Evolutionary conservation across 1,140 invertebrate species (phyloP), one percentile per base, ranked within the genome.

Genomic region (Plectrocnemia conspersa): DNA sequence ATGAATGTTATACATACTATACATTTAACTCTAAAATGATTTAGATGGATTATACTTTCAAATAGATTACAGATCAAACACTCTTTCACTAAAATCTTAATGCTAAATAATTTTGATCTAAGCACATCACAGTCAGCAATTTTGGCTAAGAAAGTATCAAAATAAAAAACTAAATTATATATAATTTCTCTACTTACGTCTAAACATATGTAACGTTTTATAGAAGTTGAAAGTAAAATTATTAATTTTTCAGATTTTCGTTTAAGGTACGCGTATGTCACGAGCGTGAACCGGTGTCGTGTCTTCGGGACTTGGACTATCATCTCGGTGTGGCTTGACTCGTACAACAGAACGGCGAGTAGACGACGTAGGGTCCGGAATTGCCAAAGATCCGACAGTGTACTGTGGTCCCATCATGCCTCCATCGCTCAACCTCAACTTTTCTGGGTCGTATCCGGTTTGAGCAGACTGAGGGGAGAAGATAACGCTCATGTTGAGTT

Each of bases 401-500:
- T 79, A 79, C 2, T 72, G 71, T 0, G 68, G 72, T 1, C 70
- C 68, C 60, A 74, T 67, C 52, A 60, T 46, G 42, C 64, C 73
- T 21, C 75, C 65, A 48, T 74, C 65, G 61, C 75, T 73, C 59
- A 83, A 68, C 15, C 81, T 73, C 66, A 83, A 76, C 64, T 82
- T 82, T 62, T 84, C 82, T 0, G 81, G 79, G 54, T 82, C 81
- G 3, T 59, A 74, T 63, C 63, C 63, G 19, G 65, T 49, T 36
- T 81, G 77, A 29, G 85, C 80, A 40, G 80, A 82, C 62, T 81
- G 78, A 23, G 85, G 75, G 52, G 85, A 80, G 66, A 91, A 89
- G 23, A 88, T 78, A 33, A 83, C 77, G 40, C 87, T 86, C 22
- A 92, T 71, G 68, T 92, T 91, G 58, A 92, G 74, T 74, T 92